phyloP scores from a whole-genome alignment of 2,113 vertebrate species.

The Alosa alosa region DNA sequence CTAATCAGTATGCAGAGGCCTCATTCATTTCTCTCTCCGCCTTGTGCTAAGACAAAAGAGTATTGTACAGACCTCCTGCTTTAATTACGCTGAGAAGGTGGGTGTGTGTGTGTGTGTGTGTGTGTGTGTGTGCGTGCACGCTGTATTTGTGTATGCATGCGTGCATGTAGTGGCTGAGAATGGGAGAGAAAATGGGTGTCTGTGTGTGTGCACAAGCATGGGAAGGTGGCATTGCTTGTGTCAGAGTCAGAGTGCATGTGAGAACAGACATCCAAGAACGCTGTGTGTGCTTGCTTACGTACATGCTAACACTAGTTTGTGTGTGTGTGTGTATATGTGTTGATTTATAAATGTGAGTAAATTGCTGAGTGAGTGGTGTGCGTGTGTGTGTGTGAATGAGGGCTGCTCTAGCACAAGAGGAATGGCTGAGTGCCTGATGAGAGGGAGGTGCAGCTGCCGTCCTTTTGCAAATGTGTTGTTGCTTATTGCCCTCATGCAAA shows the following conservation, averaged over 20 bases:
- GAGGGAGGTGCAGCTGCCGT: conserved; percentile 53
- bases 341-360: background rate
- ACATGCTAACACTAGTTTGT: background rate
- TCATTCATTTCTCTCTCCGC: conserved; percentile 52
- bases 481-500: conserved; percentile 78
- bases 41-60: conserved; percentile 73
- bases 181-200: conserved; percentile 13
- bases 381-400: background rate
- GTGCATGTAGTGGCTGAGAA: background rate
- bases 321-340: background rate
- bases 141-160: conserved; percentile 18
- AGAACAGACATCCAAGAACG: background rate
- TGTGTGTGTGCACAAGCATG: background rate
- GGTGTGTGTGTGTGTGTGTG: conserved; percentile 39
- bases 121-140: conserved; percentile 43
- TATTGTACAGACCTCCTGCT: conserved; percentile 74
- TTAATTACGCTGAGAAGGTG: conserved; percentile 70
- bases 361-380: background rate
- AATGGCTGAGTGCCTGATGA: background rate
- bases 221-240: background rate
- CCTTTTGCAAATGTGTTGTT: conserved; percentile 64
- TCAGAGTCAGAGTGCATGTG: background rate
- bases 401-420: conserved; percentile 9
- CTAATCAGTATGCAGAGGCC: conserved; percentile 74
- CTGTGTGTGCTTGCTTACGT: background rate